A percentile compares a stretch with the other conserved stretches of the same genome.
Evolutionary conservation across 2,888 invertebrate genomes (phyloP).

Genomic region (Tupiocoris notatus): DNA sequence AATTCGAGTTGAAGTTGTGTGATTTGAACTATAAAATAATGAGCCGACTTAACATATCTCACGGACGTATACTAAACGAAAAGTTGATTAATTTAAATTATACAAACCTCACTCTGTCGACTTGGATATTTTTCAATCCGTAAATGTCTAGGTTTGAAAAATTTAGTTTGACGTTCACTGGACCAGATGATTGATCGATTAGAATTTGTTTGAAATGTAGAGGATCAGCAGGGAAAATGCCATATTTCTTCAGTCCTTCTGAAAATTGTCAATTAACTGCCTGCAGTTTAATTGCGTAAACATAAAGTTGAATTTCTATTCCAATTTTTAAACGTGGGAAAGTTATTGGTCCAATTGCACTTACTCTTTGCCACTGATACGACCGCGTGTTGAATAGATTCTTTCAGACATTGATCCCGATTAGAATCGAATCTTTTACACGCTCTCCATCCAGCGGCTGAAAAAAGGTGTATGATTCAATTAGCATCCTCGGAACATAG

Average conservation of each 20-base stretch:
- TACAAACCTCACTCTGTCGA: slow-evolving; percentile 3
- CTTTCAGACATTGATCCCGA: neutral
- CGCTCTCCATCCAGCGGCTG: slow-evolving; percentile 29
- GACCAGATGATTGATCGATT: slow-evolving; percentile 22
- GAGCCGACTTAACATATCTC: too few relatives aligned
- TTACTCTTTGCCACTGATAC: slow-evolving; percentile 19
- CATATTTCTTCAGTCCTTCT: slow-evolving; percentile 13
- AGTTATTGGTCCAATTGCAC: neutral
- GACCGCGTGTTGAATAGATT: neutral
- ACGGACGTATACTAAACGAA: too few relatives aligned
- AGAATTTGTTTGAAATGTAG: slow-evolving; percentile 7
- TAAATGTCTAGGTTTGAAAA: slow-evolving; percentile 5
- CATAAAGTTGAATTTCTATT: neutral
- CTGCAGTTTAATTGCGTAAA: too few relatives aligned
- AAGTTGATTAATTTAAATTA: too few relatives aligned
- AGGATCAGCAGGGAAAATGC: slow-evolving; percentile 25
- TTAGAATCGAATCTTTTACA: slow-evolving; percentile 20
- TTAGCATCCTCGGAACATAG: neutral
- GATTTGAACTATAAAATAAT: too few relatives aligned
- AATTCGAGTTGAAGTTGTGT: too few relatives aligned
- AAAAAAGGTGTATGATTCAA: neutral
- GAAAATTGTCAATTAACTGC: neutral
- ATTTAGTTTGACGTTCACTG: slow-evolving; percentile 25
- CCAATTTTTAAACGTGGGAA: too few relatives aligned
- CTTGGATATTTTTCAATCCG: slow-evolving; percentile 4